Conservation (phyloP, 2,888 invertebrate genomes). For the Macrophya annulata region DNA sequence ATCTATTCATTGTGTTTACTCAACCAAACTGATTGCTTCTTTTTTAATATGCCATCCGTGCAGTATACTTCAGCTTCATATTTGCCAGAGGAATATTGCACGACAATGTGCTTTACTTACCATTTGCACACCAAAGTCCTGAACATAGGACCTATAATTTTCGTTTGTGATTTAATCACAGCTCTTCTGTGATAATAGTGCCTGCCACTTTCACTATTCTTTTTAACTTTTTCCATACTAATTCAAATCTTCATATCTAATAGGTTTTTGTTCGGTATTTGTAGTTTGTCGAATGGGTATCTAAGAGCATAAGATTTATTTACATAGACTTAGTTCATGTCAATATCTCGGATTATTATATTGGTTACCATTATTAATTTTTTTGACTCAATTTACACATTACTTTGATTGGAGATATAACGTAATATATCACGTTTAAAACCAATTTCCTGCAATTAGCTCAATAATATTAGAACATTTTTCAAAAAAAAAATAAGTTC, state of each 20-base stretch:
- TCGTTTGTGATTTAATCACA: conserved; percentile 18
- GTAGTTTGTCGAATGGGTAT: conserved; percentile 6
- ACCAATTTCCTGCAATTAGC: conserved; percentile 19
- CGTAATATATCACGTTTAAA: neutral
- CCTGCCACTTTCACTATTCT: neutral
- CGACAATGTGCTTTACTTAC: conserved; percentile 16
- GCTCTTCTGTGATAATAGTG: neutral
- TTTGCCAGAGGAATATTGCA: neutral
- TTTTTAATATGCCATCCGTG: conserved; percentile 12
- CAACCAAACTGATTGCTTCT: conserved; percentile 29
- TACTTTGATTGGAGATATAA: neutral
- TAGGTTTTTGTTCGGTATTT: conserved; percentile 5
- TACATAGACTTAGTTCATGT: neutral
- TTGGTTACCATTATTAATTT: conserved; percentile 31
- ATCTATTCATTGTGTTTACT: conserved; percentile 31
- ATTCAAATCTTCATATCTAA: conserved; percentile 19
- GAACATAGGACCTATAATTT: conserved; percentile 16
- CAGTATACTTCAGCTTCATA: conserved; percentile 7
- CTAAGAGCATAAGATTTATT: conserved; percentile 8
- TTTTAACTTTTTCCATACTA: conserved; percentile 13
- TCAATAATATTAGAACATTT: neutral
- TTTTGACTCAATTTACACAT: neutral
- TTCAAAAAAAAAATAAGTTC: neutral
- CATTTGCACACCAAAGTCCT: conserved; percentile 41
- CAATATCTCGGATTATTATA: conserved; percentile 16